Evolutionary conservation across 1,140 invertebrate species (phyloP), one percentile per base, ranked within the genome.

Genomic region (Zaprionus vittiger): DNA sequence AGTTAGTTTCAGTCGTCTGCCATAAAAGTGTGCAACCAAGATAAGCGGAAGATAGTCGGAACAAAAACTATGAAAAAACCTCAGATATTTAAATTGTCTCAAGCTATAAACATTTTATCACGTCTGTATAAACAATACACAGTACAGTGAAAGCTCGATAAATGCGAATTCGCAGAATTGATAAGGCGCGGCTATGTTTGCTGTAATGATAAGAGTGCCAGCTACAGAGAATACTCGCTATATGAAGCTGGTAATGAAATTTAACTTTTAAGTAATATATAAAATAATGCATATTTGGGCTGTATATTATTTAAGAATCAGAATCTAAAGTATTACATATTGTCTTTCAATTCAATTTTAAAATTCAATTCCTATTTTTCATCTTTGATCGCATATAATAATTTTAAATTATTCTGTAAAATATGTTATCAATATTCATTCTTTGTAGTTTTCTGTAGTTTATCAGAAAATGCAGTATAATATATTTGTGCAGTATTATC

Each of bases 41-140:
- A 52, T 52, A 52, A 52, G 47, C 20, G 20, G 47, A 52, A 52
- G 9, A 52, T 24, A 52, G 47, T 52, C 47, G 11, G 20, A 24
- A 49, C 2, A 22, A 22, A 49, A 49, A 49, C 9, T 22, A 9
- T 20, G 47, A 24, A 44, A 15, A 64, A 56, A 63, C 6, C 14
- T 14, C 1, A 49, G 28, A 17, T 22, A 31, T 41, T 41, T 37
- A 52, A 60, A 38, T 34, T 38, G 15, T 54, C 12, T 37, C 17
- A 34, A 56, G n/a, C 5, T 59, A 34, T 49, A 38, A 26, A 24
- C 55, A 73, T 66, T 67, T 73, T 67, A 73, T 67, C 63, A 73
- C 70, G 55, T 73, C 41, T 54, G 12, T 41, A 37, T 60, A 59
- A 59, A 66, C 69, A 49, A 65, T 14, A 11, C 12, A 4, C 1